Evolutionary conservation across 2,888 invertebrate species (phyloP), one percentile per base, ranked within the genome.

Genomic region (Cosmopolites sordidus): DNA sequence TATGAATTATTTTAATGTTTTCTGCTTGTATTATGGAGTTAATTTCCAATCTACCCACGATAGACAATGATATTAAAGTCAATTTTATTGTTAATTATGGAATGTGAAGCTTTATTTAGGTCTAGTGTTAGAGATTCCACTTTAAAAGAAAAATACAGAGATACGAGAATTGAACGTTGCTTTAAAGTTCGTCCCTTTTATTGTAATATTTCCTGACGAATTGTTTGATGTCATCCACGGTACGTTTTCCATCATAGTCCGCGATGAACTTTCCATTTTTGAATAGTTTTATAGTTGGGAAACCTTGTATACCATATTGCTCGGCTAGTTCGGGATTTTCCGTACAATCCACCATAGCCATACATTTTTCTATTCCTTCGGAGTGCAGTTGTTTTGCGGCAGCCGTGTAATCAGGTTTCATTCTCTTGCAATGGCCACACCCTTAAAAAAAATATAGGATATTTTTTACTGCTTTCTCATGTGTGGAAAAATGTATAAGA

Each of bases 341-440:
- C 0, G 84, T 80, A 8, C 85, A 86, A 68, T 89, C 88, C 0
- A 88, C 75, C 16, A 85, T 82, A 4, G 82, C 79, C 1, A 81
- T 67, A 54, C 62, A 68, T 45, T 64, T 64, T 27, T 56, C 43
- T 5, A 72, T 65, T 0, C 75, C 74, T 9, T 76, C 76, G 0
- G 65, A 63, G 42, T 75, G 75, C 9, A 83, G 55, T 2, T 73
- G 66, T 1, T 77, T 75, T 1, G 84, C 83, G 0, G 82, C 75
- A 27, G 74, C 72, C 52, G 81, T 80, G 70, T 80, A 87, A 5
- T 81, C 80, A 2, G 86, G 84, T 67, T 87, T 88, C 69, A 82
- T 79, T 12, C 78, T 73, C 46, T 82, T 79, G 65, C 89, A 89
- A 64, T 87, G 84, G 0, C 81, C 80, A 67, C 89, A 89, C 86